These are phyloP conservation scores for Gymnoscopelus microlampas DNA, from an alignment of 2,797 vertebrate genomes.

Conservation along the genomic window DNA sequence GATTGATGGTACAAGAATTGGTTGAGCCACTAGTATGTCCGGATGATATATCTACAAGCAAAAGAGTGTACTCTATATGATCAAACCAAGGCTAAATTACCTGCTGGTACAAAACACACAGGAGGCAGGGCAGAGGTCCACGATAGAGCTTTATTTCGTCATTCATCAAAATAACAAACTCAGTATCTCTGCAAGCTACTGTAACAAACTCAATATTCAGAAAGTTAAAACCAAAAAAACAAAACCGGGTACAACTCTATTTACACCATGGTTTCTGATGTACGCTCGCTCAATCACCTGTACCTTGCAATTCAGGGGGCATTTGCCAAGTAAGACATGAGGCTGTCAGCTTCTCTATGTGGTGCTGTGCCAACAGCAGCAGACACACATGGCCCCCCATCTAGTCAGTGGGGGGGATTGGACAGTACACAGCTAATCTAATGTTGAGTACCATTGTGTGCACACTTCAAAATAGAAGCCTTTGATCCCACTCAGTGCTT, in stretches of 20 bases:
- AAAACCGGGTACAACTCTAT: constrained; percentile 71
- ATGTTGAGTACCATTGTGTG: constrained; percentile 50
- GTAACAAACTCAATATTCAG: constrained; percentile 77
- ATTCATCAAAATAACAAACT: constrained; percentile 79
- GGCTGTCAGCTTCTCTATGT: constrained; percentile 52
- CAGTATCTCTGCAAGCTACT: constrained; percentile 80
- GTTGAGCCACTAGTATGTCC: too few species aligned
- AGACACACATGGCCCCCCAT: constrained; percentile 49
- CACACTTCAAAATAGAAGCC: constrained; percentile 61
- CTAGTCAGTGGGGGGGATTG: constrained; percentile 43
- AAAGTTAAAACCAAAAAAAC: constrained; percentile 32
- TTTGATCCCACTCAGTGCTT: constrained; percentile 69
- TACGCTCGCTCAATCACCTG: constrained; percentile 48
- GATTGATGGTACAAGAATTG: too few species aligned
- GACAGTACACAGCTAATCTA: constrained; percentile 54
- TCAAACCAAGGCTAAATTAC: background rate
- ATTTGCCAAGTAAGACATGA: constrained; percentile 65
- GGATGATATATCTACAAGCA: too few species aligned
- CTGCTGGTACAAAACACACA: constrained; percentile 29
- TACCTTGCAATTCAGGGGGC: constrained; percentile 44
- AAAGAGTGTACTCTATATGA: too few species aligned
- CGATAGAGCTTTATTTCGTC: constrained; percentile 81
- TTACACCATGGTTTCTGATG: constrained; percentile 73
- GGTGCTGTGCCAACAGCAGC: constrained; percentile 17
- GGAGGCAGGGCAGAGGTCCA: constrained; percentile 67